Evolutionary conservation across 2,797 vertebrate genomes (phyloP).

Genomic region (Channallabes apus): DNA sequence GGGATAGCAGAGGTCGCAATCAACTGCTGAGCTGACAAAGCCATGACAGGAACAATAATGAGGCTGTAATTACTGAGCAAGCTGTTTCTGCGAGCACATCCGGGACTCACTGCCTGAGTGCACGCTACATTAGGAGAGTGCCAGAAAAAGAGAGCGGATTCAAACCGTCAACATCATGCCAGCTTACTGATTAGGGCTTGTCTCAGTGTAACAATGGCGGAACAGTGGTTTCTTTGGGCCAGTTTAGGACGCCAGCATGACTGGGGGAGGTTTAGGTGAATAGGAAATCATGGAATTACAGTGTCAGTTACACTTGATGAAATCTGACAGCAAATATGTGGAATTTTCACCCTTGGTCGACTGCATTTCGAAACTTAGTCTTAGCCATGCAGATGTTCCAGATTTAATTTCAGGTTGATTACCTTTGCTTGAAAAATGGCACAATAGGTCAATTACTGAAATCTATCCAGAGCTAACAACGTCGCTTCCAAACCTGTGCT

Average conservation of each 20-base stretch:
- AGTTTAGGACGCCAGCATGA: conserved; percentile 28
- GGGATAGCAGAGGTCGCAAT: conserved; percentile 53
- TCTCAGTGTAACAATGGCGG: conserved; percentile 41
- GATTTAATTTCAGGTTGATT: conserved; percentile 54
- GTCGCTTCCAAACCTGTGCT: conserved; percentile 10
- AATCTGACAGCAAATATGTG: not conserved
- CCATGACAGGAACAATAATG: conserved; percentile 57
- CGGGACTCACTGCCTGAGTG: conserved; percentile 47
- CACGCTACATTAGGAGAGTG: conserved; percentile 49
- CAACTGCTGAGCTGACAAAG: conserved; percentile 53
- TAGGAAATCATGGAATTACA: conserved; percentile 4
- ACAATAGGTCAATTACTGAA: conserved; percentile 55
- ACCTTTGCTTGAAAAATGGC: conserved; percentile 48
- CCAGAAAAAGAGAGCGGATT: conserved; percentile 44
- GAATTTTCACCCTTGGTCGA: not conserved
- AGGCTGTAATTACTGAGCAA: conserved; percentile 59
- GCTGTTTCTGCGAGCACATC: conserved; percentile 50
- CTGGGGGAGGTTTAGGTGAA: not conserved
- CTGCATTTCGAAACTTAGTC: conserved; percentile 11
- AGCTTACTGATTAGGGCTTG: conserved; percentile 49
- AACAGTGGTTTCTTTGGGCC: conserved; percentile 27
- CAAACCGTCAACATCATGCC: conserved; percentile 39
- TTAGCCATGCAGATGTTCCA: conserved; percentile 27
- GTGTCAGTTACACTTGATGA: conserved; percentile 19
- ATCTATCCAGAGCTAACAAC: conserved; percentile 44